phyloP scores from a whole-genome alignment of 2,888 invertebrate species.

The Ariolimax columbianus region DNA sequence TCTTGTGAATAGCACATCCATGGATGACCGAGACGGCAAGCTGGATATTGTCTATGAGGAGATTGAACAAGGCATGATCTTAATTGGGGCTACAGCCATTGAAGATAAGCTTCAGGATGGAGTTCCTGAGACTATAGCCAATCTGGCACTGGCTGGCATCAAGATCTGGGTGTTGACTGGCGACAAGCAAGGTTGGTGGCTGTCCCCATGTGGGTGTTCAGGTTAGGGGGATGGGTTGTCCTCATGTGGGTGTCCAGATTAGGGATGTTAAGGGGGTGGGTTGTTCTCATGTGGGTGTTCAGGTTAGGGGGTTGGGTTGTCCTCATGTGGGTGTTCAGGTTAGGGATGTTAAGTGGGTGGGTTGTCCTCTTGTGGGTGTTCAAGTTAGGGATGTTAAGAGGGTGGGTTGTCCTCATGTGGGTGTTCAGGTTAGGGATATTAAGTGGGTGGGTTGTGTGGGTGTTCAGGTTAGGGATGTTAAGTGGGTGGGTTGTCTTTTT shows the following conservation, averaged over 20 bases:
- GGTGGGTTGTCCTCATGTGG: too few species aligned
- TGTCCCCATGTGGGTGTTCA: not conserved
- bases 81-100: constrained; percentile 98
- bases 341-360: too few species aligned
- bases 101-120: constrained; percentile 99
- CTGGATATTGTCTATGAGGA: constrained; percentile 97
- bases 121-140: constrained; percentile 94
- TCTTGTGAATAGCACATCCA: constrained; percentile 68
- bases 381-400: too few species aligned
- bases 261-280: not conserved
- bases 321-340: too few species aligned
- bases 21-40: constrained; percentile 92
- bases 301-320: too few species aligned
- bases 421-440: not conserved
- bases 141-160: constrained; percentile 94
- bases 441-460: too few species aligned
- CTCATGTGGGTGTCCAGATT: too few species aligned
- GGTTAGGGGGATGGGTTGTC: too few species aligned
- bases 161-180: constrained; percentile 99
- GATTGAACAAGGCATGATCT: constrained; percentile 93
- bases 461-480: not conserved
- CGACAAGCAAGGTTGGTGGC: constrained; percentile 93
- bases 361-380: too few species aligned
- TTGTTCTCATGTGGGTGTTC: too few species aligned
- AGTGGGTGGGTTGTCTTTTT: too few species aligned